A percentile compares a stretch with the other conserved stretches of the same genome.
These are phyloP conservation scores for Glossosoma conforme DNA, from an alignment of 1,140 invertebrate species.

Conservation along the genomic window DNA sequence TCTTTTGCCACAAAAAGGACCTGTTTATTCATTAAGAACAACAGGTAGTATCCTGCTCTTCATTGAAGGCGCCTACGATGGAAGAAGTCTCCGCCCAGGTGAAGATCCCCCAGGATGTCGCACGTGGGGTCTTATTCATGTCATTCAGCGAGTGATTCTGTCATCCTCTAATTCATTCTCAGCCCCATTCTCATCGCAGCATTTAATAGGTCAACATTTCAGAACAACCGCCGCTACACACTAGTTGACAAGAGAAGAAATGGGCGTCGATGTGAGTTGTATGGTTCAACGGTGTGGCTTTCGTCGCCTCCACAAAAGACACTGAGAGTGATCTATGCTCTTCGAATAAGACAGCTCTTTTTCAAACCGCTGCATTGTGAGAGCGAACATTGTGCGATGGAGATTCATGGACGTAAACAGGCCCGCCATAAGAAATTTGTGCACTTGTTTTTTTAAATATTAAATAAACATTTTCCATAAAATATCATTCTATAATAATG, in stretches of 20 bases:
- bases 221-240: slow-evolving; percentile 18
- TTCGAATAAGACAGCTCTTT: slow-evolving; percentile 29
- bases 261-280: slow-evolving; percentile 30
- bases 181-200: slow-evolving; percentile 8
- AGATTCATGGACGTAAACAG: slow-evolving; percentile 2
- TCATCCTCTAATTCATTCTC: slow-evolving; percentile 13
- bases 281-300: slow-evolving; percentile 27
- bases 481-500: no score
- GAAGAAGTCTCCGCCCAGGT: no score
- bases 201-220: slow-evolving; percentile 26
- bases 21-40: no score
- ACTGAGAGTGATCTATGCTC: slow-evolving; percentile 27
- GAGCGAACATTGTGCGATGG: background rate
- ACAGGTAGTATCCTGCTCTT: no score
- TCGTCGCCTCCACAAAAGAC: slow-evolving; percentile 29
- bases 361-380: slow-evolving; percentile 20
- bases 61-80: no score
- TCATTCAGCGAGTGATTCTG: no score
- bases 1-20: no score
- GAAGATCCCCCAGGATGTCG: no score
- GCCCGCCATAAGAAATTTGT: no score
- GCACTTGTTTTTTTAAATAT: no score
- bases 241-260: slow-evolving; percentile 28
- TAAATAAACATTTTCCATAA: no score
- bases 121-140: slow-evolving; percentile 29